Conservation (phyloP, 2,888 invertebrate species). For the Ctenicera cuprea region DNA sequence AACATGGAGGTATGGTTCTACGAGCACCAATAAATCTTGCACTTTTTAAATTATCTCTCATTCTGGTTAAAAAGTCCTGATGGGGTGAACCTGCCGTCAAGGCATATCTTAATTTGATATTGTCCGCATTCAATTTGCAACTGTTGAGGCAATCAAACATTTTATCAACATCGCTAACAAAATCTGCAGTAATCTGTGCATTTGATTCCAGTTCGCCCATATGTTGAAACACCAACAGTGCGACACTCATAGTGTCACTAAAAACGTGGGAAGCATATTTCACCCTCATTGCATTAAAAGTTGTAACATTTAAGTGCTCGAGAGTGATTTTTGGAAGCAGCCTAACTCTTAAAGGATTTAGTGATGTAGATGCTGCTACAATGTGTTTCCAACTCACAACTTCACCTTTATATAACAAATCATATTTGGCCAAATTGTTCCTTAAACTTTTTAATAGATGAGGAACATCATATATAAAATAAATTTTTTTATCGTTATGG, state of each 20-base stretch:
- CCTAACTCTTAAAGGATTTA: conserved; percentile 33
- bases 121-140: neutral
- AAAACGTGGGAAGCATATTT: conserved; percentile 42
- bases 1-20: conserved; percentile 14
- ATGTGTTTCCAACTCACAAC: conserved; percentile 43
- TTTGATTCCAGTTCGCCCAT: conserved; percentile 12
- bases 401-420: conserved; percentile 23
- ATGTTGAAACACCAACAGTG: conserved; percentile 37
- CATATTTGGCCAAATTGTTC: conserved; percentile 33
- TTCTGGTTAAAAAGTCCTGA: neutral
- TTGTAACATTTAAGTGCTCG: conserved; percentile 31
- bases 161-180: neutral
- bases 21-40: neutral
- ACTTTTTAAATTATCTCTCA: neutral
- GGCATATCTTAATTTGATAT: neutral
- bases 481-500: neutral
- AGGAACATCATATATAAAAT: conserved; percentile 10
- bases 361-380: conserved; percentile 5
- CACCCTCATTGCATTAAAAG: conserved; percentile 36
- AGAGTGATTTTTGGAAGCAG: conserved; percentile 34
- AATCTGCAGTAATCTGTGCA: conserved; percentile 27
- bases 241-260: conserved; percentile 39
- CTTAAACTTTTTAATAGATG: neutral
- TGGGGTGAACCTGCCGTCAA: neutral
- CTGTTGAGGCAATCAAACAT: conserved; percentile 10